A percentile compares a stretch with the other conserved stretches of the same genome.
Evolutionary conservation across 2,888 invertebrate genomes (phyloP).

Genomic region (Troides oblongomaculatus): DNA sequence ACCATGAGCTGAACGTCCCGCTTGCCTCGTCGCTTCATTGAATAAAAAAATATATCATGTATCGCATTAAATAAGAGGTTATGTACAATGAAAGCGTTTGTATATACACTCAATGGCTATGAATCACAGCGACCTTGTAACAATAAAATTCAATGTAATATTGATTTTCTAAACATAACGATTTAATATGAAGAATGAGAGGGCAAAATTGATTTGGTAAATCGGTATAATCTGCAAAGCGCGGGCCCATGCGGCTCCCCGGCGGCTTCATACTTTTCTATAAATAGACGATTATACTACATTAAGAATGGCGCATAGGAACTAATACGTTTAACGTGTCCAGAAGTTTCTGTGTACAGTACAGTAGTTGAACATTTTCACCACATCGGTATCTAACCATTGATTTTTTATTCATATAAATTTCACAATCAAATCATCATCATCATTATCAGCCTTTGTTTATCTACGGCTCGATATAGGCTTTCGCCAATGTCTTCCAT

Average conservation of each 20-base stretch:
- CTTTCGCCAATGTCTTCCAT: too few species aligned
- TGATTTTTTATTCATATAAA: too few species aligned
- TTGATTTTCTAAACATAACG: constrained; percentile 15
- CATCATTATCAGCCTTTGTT: too few species aligned
- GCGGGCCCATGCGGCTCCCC: constrained; percentile 59
- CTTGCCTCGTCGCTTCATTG: too few species aligned
- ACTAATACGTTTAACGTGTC: constrained; percentile 56
- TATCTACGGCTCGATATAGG: too few species aligned
- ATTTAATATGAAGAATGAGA: constrained; percentile 10
- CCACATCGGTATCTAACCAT: too few species aligned
- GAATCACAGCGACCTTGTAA: constrained; percentile 16
- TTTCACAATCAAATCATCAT: too few species aligned
- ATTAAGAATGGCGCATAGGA: constrained; percentile 52
- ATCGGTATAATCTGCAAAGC: constrained; percentile 38
- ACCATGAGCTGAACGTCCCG: too few species aligned
- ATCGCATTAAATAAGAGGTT: not conserved
- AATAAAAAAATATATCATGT: not conserved
- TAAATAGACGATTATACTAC: constrained; percentile 65
- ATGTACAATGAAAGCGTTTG: constrained; percentile 4
- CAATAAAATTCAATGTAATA: constrained; percentile 14
- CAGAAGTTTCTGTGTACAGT: constrained; percentile 37
- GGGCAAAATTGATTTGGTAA: constrained; percentile 25
- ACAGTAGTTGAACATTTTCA: too few species aligned
- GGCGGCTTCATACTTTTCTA: constrained; percentile 67
- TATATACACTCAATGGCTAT: constrained; percentile 5